Evolutionary conservation across 2,113 vertebrate genomes (phyloP).

Genomic region (Gambusia affinis): DNA sequence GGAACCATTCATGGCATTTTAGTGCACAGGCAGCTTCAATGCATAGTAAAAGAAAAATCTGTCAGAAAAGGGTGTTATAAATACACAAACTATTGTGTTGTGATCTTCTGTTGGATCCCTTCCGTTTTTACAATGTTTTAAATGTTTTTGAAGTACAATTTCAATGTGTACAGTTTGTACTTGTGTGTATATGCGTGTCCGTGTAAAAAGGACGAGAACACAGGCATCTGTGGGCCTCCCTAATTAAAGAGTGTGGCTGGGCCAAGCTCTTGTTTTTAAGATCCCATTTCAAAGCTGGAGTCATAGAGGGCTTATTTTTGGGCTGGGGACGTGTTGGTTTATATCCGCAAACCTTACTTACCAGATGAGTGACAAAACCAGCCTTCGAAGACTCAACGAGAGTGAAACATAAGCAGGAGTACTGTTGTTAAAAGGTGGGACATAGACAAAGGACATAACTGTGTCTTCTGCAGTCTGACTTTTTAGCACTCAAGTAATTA

Average conservation of each 20-base stretch:
- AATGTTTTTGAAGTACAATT: slow-evolving; percentile 31
- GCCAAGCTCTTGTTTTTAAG: slow-evolving; percentile 76
- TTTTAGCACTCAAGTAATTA: slow-evolving; percentile 38
- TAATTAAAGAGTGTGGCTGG: slow-evolving; percentile 76
- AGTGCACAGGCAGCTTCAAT: slow-evolving; percentile 50
- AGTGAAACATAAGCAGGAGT: slow-evolving; percentile 6
- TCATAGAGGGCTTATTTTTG: slow-evolving; percentile 74
- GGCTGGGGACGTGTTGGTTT: slow-evolving; percentile 64
- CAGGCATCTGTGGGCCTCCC: slow-evolving; percentile 72
- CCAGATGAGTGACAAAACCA: slow-evolving; percentile 45
- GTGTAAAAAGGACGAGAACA: slow-evolving; percentile 27
- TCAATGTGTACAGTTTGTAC: slow-evolving; percentile 38
- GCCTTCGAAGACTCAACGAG: slow-evolving; percentile 3
- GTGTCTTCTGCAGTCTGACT: slow-evolving; percentile 24
- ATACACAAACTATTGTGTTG: slow-evolving; percentile 58
- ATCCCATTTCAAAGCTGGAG: slow-evolving; percentile 75
- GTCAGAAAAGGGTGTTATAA: slow-evolving; percentile 42
- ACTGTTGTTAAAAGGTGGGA: slow-evolving; percentile 15
- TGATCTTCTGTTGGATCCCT: slow-evolving; percentile 64
- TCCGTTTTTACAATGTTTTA: slow-evolving; percentile 45
- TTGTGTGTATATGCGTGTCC: slow-evolving; percentile 17
- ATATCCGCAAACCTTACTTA: slow-evolving; percentile 44
- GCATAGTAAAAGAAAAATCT: slow-evolving; percentile 30
- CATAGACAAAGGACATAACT: slow-evolving; percentile 41
- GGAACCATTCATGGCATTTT: slow-evolving; percentile 50